Conservation (phyloP, 2,888 invertebrate species). For the Leptinotarsa juncta region DNA sequence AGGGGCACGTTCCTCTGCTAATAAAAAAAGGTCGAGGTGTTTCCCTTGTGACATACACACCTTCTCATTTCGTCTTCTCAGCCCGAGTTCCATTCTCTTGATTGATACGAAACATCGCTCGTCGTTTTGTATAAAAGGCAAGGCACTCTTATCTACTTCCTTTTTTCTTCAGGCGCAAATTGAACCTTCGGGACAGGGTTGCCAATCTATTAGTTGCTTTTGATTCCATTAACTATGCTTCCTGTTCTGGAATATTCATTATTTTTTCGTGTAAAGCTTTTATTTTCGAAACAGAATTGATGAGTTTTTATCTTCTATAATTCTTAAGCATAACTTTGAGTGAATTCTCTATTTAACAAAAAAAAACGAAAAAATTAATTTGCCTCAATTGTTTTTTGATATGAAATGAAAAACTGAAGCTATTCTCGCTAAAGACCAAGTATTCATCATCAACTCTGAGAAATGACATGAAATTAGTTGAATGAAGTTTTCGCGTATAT, state of each 20-base stretch:
- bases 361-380: too few relatives aligned
- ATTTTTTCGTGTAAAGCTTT: too few relatives aligned
- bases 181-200: conserved; percentile 38
- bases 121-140: conserved; percentile 52
- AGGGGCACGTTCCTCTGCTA: conserved; percentile 13
- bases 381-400: too few relatives aligned
- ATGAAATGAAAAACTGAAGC: too few relatives aligned
- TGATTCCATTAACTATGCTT: background rate
- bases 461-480: too few relatives aligned
- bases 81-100: conserved; percentile 49
- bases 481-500: too few relatives aligned
- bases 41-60: conserved; percentile 25
- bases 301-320: too few relatives aligned
- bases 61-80: conserved; percentile 33
- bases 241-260: background rate
- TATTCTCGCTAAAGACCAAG: too few relatives aligned
- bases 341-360: too few relatives aligned
- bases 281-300: too few relatives aligned
- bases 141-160: conserved; percentile 53
- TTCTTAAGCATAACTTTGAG: too few relatives aligned
- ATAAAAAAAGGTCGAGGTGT: conserved; percentile 22
- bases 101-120: conserved; percentile 56
- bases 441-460: too few relatives aligned
- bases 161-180: conserved; percentile 56
- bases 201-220: background rate